Evolutionary conservation across 2,797 vertebrate genomes (phyloP).

Genomic region (Erethizon dorsatum): DNA sequence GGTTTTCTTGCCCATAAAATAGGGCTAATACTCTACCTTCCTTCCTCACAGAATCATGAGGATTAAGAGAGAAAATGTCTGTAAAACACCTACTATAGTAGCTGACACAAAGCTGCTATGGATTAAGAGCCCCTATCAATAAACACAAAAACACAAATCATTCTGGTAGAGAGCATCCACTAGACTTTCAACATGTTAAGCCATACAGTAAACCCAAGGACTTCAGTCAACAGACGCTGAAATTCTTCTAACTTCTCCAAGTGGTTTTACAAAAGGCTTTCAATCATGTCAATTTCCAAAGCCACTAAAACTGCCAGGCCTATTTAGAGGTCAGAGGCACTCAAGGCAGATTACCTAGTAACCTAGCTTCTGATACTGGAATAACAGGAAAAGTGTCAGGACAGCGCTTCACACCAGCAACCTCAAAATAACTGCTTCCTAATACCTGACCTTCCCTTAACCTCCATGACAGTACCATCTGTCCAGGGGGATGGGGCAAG

Average conservation of each 20-base stretch:
- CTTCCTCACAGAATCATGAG: not conserved
- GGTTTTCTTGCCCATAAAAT: not conserved
- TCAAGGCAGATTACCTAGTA: conserved; percentile 60
- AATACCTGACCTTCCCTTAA: conserved; percentile 78
- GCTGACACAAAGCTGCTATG: not conserved
- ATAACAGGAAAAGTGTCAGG: conserved; percentile 63
- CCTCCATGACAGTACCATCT: not conserved
- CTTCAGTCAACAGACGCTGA: not conserved
- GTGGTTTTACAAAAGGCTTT: conserved; percentile 54
- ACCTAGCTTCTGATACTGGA: conserved; percentile 56
- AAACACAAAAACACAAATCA: conserved; percentile 19
- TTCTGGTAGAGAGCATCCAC: not conserved
- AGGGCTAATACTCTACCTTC: not conserved
- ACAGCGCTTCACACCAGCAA: conserved; percentile 47
- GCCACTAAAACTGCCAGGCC: conserved; percentile 32
- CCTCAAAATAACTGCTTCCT: conserved; percentile 82
- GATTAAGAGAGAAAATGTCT: conserved; percentile 7
- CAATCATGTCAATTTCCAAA: conserved; percentile 63
- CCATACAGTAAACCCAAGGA: conserved; percentile 29
- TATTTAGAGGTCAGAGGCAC: conserved; percentile 15
- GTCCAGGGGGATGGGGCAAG: not conserved
- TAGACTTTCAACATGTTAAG: conserved; percentile 34
- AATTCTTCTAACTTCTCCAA: conserved; percentile 54
- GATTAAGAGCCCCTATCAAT: conserved; percentile 40
- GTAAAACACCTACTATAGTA: conserved; percentile 16